A percentile compares a stretch with the other conserved stretches of the same genome.
These are phyloP conservation scores for Crypturellus undulatus DNA, from an alignment of 2,113 vertebrate genomes.

Conservation along the genomic window DNA sequence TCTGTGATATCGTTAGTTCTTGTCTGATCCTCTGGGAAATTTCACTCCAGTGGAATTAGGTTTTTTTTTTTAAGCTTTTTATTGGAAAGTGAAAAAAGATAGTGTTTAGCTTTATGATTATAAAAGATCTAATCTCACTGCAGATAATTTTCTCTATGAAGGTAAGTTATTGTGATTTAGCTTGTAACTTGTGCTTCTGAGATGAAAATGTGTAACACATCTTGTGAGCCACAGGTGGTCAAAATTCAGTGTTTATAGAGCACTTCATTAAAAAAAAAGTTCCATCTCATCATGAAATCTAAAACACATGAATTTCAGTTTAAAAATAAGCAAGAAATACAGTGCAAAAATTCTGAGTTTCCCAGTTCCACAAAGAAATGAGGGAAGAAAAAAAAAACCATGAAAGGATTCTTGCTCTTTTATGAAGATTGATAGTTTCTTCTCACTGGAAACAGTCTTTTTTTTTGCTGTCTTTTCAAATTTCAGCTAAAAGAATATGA, in stretches of 20 bases:
- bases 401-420: neutral
- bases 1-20: neutral
- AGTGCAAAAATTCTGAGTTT: neutral
- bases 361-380: neutral
- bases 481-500: conserved; percentile 98
- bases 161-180: neutral
- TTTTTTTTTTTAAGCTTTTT: neutral
- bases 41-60: neutral
- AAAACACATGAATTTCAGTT: neutral
- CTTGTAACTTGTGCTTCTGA: neutral
- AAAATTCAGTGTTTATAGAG: neutral
- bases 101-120: neutral
- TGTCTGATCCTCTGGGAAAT: neutral
- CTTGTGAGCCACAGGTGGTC: neutral
- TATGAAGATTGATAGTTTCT: neutral
- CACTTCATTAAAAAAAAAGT: neutral
- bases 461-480: conserved; percentile 53
- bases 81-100: neutral
- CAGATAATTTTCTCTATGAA: neutral
- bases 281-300: neutral
- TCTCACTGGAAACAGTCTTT: neutral
- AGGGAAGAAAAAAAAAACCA: too few species aligned
- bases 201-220: neutral
- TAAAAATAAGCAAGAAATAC: neutral
- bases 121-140: neutral